Conservation (phyloP, 92 coral and sea anemone species). For the Zoanthus gigantus region DNA sequence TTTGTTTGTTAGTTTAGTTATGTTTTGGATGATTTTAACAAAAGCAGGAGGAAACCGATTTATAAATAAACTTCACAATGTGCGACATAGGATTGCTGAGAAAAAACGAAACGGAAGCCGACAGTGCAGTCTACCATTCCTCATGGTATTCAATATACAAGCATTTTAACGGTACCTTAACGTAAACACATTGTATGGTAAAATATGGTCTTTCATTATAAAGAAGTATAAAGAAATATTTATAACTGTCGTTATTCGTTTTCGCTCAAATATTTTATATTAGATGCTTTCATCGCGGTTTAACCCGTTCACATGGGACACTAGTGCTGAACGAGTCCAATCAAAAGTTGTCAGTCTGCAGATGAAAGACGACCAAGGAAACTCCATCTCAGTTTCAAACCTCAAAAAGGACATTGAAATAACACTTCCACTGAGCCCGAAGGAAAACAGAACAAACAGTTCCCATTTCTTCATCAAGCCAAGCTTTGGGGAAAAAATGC, state of each 20-base stretch:
- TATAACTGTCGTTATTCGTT: not conserved
- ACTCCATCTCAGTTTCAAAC: constrained; percentile 48
- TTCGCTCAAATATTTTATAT: not conserved
- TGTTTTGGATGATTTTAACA: too few species aligned
- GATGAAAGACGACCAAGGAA: constrained; percentile 62
- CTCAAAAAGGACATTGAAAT: constrained; percentile 69
- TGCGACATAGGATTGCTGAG: too few species aligned
- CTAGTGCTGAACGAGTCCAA: constrained; percentile 52
- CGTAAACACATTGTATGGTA: too few species aligned
- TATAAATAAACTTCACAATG: too few species aligned
- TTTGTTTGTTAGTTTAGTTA: too few species aligned
- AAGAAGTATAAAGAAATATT: too few species aligned
- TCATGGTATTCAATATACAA: too few species aligned
- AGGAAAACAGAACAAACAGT: not conserved
- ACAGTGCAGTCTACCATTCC: too few species aligned
- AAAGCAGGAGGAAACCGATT: too few species aligned
- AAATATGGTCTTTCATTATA: too few species aligned
- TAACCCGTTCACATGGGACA: constrained; percentile 86
- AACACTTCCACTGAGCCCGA: constrained; percentile 40
- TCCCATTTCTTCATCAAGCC: constrained; percentile 71
- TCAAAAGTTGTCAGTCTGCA: constrained; percentile 68
- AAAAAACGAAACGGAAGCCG: too few species aligned
- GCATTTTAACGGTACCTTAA: too few species aligned
- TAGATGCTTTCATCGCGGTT: constrained; percentile 69
- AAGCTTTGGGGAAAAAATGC: constrained; percentile 53